Evolutionary conservation across 2,797 vertebrate genomes (phyloP), one percentile per base, ranked within the genome.

Genomic region (Lophius americanus): DNA sequence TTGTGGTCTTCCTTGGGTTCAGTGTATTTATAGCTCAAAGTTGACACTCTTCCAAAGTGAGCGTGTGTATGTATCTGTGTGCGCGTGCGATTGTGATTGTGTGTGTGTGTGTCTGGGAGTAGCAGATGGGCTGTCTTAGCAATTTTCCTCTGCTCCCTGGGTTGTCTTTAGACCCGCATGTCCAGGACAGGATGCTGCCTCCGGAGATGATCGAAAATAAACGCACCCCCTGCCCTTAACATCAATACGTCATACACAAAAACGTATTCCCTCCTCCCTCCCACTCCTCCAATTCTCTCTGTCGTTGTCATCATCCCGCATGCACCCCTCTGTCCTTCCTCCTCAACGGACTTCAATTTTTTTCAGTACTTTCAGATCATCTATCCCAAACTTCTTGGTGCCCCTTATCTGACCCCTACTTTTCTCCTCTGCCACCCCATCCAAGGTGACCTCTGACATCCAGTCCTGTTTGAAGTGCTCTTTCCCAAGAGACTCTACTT

Each of bases 51-150:
- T 98, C 96, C 97, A 96, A 93, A 69, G 78, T 57, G 68, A 62
- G 74, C 12, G 51, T 48, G 70, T 73, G 46, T 74, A 11, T 56
- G 94, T 93, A 39, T 63, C 6, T 63, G 51, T 60, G 50, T 66
- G 43, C 50, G 47, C 14, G 91, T 94, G 95, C 93, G 60, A 69
- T 7, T 73, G 62, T 67, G 36, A 60, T 35, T 79, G 60, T 66
- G 33, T 44, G 37, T 46, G 57, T 70, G 78, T 71, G 92, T 95
- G 95, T 95, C 93, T 94, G 92, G 93, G 94, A 95, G 92, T 92
- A 96, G 96, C 97, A 98, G 97, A 98, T 98, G 97, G 97, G 94
- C 94, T 92, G 94, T 96, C 95, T 97, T 95, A 95, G 94, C 95
- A 95, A 75, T 86, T 94, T 94, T 96, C 96, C 95, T 95, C 94